A percentile compares a stretch with the other conserved stretches of the same genome.
Conservation (phyloP, 2,113 vertebrate genomes). For the Plecturocebus donacophilus region DNA sequence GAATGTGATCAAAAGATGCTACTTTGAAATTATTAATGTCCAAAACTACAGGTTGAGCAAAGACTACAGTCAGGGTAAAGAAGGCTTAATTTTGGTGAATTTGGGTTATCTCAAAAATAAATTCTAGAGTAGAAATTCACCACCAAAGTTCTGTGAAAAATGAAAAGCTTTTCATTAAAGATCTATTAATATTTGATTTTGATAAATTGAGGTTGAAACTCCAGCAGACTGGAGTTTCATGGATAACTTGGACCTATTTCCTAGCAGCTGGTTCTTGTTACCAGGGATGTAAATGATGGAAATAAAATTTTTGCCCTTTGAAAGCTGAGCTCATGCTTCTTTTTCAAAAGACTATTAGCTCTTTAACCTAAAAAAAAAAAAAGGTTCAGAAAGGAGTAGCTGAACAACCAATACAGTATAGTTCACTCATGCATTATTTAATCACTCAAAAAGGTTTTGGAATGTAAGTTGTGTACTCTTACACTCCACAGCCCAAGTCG, state of each 20-base stretch:
- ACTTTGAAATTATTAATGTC: neutral
- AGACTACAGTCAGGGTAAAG: neutral
- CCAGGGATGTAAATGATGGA: neutral
- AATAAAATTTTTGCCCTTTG: neutral
- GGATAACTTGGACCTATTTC: neutral
- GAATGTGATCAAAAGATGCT: neutral
- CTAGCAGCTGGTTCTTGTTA: conserved; percentile 31
- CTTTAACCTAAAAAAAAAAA: conserved; percentile 30
- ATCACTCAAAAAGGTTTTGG: neutral
- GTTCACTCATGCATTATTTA: neutral
- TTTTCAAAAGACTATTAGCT: neutral
- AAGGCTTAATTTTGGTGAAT: conserved; percentile 11
- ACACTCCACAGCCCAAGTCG: neutral
- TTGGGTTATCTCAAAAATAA: neutral
- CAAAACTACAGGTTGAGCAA: neutral
- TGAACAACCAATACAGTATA: neutral
- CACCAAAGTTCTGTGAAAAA: neutral
- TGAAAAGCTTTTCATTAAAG: neutral
- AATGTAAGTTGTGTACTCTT: neutral
- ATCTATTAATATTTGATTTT: neutral
- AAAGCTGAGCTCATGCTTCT: conserved; percentile 38
- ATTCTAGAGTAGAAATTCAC: neutral
- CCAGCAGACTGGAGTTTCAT: neutral
- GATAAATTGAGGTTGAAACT: neutral
- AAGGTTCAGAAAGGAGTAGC: neutral